Percentiles rank a stretch among this genome's conserved stretches.
Conservation (phyloP, 2,113 vertebrate species). For the Cephalopholis sonnerati region DNA sequence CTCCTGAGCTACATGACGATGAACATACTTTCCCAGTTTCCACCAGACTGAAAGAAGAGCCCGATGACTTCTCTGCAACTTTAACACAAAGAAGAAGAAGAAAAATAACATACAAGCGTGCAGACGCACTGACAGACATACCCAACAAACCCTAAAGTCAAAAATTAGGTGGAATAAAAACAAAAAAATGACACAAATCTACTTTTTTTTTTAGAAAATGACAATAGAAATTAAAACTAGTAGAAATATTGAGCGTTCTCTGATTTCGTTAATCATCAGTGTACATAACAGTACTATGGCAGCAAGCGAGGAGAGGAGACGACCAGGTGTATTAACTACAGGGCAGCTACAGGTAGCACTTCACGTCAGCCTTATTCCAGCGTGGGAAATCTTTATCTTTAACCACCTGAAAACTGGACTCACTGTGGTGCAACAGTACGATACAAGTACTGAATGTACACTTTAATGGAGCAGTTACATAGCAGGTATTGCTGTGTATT, state of each 20-base stretch:
- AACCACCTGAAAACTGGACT: too few species aligned
- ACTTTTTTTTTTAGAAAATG: conserved; percentile 19
- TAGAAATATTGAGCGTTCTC: conserved; percentile 5
- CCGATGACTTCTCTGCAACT: background rate
- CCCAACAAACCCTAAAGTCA: background rate
- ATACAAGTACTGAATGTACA: background rate
- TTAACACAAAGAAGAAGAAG: background rate
- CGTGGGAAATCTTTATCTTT: too few species aligned
- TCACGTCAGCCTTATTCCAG: conserved; percentile 18
- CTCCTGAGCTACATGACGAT: background rate
- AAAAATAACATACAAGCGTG: background rate
- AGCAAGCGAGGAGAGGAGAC: conserved; percentile 29
- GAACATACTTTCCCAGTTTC: background rate
- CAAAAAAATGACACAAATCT: background rate
- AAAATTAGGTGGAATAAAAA: background rate
- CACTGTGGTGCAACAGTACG: background rate
- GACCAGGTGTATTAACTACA: background rate
- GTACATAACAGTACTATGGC: conserved; percentile 40
- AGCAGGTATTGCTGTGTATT: background rate
- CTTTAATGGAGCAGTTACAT: background rate
- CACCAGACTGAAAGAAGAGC: background rate
- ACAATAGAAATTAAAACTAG: conserved; percentile 34
- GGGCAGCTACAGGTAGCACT: background rate
- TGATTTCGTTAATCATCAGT: conserved; percentile 30
- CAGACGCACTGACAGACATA: conserved; percentile 30